These are phyloP conservation scores for Motacilla alba DNA, from an alignment of 2,113 vertebrate genomes.

Conservation along the genomic window DNA sequence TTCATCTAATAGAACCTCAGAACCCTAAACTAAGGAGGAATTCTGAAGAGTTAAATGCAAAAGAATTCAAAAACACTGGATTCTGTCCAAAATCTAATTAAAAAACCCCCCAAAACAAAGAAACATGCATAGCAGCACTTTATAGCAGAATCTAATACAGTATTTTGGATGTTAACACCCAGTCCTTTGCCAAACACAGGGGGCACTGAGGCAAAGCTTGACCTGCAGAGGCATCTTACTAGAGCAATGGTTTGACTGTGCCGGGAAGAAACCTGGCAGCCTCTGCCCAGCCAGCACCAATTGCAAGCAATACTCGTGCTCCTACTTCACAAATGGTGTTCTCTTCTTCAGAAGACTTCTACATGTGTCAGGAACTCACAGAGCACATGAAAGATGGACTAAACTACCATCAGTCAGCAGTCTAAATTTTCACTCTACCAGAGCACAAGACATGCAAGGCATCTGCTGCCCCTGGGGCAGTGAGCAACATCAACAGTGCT, in stretches of 20 bases:
- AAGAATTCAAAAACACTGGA: not conserved
- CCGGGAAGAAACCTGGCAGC: not conserved
- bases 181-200: not conserved
- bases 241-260: not conserved
- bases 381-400: not conserved
- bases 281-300: not conserved
- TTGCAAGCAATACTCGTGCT: fast-evolving
- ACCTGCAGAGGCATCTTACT: not conserved
- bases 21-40: not conserved
- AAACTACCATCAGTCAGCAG: not conserved
- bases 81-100: not conserved
- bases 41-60: not conserved
- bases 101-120: not conserved
- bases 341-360: not conserved
- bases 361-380: fast-evolving
- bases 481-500: not conserved
- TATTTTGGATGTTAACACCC: not conserved
- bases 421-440: not conserved
- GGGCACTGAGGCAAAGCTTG: not conserved
- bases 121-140: not conserved
- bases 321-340: not conserved
- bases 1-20: not conserved
- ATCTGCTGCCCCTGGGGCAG: not conserved
- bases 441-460: not conserved
- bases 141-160: not conserved